Conservation (phyloP, 2,888 invertebrate genomes). For the Parnassius smintheus region DNA sequence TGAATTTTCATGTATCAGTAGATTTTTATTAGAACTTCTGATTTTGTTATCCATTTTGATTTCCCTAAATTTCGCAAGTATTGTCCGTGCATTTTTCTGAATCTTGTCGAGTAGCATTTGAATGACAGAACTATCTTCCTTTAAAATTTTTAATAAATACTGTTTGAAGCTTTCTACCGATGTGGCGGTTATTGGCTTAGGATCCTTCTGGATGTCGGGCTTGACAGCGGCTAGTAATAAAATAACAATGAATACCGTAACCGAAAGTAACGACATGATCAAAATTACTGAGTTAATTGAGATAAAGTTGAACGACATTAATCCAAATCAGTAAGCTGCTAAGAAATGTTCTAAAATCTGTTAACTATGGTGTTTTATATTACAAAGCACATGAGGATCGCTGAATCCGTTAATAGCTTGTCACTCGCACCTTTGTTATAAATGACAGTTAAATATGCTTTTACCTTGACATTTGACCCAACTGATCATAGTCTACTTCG, state of each 20-base stretch:
- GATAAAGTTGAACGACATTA: slow-evolving; percentile 55
- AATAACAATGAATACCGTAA: slow-evolving; percentile 52
- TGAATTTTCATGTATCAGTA: slow-evolving; percentile 30
- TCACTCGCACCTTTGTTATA: slow-evolving; percentile 39
- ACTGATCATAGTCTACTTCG: slow-evolving; percentile 58
- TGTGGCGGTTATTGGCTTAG: slow-evolving; percentile 35
- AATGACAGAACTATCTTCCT: slow-evolving; percentile 67
- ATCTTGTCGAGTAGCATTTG: slow-evolving; percentile 62
- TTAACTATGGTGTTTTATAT: slow-evolving; percentile 21
- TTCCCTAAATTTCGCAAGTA: slow-evolving; percentile 40
- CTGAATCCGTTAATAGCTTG: slow-evolving; percentile 54
- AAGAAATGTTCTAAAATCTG: slow-evolving; percentile 41
- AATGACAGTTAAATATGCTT: slow-evolving; percentile 7
- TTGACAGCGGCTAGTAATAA: slow-evolving; percentile 51
- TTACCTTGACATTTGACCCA: slow-evolving; percentile 75
- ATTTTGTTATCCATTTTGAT: slow-evolving; percentile 20
- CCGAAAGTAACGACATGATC: slow-evolving; percentile 61
- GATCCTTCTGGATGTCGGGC: slow-evolving; percentile 46
- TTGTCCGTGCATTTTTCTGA: slow-evolving; percentile 59
- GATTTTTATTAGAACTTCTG: slow-evolving; percentile 17
- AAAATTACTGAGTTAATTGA: slow-evolving; percentile 42
- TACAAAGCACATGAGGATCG: slow-evolving; percentile 48
- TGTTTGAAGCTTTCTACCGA: slow-evolving; percentile 59
- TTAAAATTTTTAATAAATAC: slow-evolving; percentile 58
- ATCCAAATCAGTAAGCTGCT: slow-evolving; percentile 39